Conservation (phyloP, 1,140 invertebrate species). For the Papilio xuthus region DNA sequence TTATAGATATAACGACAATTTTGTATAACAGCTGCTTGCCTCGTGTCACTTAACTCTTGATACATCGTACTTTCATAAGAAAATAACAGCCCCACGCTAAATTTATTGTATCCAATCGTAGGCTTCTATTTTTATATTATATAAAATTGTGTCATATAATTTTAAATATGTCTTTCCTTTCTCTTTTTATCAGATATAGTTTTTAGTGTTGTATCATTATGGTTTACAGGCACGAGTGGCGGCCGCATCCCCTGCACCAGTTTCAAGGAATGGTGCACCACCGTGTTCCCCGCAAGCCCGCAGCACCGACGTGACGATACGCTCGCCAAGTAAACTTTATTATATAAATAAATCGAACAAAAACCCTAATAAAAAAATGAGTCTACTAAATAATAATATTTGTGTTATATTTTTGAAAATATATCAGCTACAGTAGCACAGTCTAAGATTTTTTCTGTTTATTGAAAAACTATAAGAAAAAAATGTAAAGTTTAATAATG, state of each 20-base stretch:
- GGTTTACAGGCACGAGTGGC: slow-evolving; percentile 60
- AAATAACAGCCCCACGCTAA: too few relatives aligned
- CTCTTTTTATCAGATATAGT: too few relatives aligned
- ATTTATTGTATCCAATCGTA: background rate
- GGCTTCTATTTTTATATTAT: background rate
- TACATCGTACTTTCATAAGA: too few relatives aligned
- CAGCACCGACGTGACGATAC: slow-evolving; percentile 51
- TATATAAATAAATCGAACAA: background rate
- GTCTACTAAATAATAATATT: background rate
- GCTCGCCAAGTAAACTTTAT: slow-evolving; percentile 56
- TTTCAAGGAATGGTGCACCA: slow-evolving; percentile 73
- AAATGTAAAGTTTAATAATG: background rate
- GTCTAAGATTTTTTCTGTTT: too few relatives aligned
- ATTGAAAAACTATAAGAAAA: background rate
- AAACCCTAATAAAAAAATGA: too few relatives aligned
- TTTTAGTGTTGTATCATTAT: background rate
- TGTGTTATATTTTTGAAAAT: background rate
- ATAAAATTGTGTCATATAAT: too few relatives aligned
- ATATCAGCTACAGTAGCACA: background rate
- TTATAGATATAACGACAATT: too few relatives aligned
- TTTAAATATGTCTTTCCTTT: too few relatives aligned
- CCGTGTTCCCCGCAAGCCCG: slow-evolving; percentile 62
- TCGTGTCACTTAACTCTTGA: too few relatives aligned
- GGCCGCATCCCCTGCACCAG: slow-evolving; percentile 67
- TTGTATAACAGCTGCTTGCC: background rate